Base-by-base conservation (phyloP, 2,888 invertebrate species). In the Hypomecis atomaria region DNA sequence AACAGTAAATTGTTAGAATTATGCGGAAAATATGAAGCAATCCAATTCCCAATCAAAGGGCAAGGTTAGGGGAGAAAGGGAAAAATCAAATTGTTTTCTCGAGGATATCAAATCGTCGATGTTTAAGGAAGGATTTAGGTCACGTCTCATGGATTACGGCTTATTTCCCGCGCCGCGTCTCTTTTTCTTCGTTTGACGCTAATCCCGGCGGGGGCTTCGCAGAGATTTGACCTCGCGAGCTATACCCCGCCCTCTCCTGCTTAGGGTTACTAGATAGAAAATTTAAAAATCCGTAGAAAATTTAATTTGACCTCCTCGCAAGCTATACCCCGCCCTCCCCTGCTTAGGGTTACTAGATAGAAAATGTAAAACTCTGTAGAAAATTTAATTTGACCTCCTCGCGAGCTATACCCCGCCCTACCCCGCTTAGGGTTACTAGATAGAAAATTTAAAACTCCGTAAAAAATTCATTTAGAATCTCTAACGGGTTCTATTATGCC, bases 131-230 rank as follows among this genome's bases (percentile, higher is more conserved):
- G 85, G 87, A 91, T 91, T 88, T 90, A 83, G 90, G 92, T 89
- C 91, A 91, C 91, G 92, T 90, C 86, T 87, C 84, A 74, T 83
- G 90, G 90, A 91, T 91, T 91, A 90, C 87, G 88, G 86, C 87
- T 90, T 89, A 90, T 91, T 90, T 86, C 87, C 85, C 84, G 88
- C 87, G 86, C 85, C 84, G 88, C 87, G 86, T 86, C 89, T 85
- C 89, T 90, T 90, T 90, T 89, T 91, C 90, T 90, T 89, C 90
- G 90, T 90, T 90, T 89, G 90, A 86, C 88, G 88, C 83, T 90
- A 90, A 90, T 91, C 90, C 91, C 86, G 78, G 66, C 78, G 87
- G 84, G 87, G 84, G 87, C 80, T 85, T 82, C 82, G 85, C 84
- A 78, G 83, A 87, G 87, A 88, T 88, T 88, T 86, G 81, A 77